phyloP scores from a whole-genome alignment of 1,140 invertebrate genomes.

The Paraescarpia echinospica region DNA sequence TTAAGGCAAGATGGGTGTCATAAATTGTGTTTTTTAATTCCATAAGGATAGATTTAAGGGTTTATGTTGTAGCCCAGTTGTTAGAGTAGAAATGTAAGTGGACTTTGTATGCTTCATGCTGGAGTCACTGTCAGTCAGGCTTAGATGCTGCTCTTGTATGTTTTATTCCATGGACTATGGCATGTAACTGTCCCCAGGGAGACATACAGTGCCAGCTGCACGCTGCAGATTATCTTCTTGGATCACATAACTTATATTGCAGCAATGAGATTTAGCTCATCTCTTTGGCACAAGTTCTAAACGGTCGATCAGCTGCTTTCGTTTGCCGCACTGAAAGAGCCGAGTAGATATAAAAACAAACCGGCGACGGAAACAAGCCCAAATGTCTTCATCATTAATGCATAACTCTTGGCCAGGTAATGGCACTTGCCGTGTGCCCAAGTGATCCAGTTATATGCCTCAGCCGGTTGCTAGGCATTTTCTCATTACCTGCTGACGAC shows the following conservation, averaged over 20 bases:
- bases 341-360: not conserved
- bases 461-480: not conserved
- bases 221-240: not conserved
- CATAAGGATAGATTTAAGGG: not conserved
- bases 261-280: not conserved
- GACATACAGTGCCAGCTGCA: not conserved
- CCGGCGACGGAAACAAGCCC: not conserved
- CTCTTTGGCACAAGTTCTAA: not conserved
- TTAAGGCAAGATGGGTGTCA: not conserved
- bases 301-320: not conserved
- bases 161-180: not conserved
- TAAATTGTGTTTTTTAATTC: not conserved
- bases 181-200: not conserved
- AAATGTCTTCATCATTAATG: conserved; percentile 6
- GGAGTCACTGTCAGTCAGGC: not conserved
- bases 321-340: not conserved
- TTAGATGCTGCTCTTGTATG: not conserved
- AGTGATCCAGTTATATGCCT: not conserved
- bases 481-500: not conserved
- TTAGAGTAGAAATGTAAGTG: not conserved
- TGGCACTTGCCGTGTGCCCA: not conserved
- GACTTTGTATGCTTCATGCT: not conserved
- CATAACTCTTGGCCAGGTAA: not conserved
- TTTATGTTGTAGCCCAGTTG: not conserved
- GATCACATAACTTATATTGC: not conserved